Conservation (phyloP, 2,797 vertebrate genomes). For the Pseudopleuronectes americanus region DNA sequence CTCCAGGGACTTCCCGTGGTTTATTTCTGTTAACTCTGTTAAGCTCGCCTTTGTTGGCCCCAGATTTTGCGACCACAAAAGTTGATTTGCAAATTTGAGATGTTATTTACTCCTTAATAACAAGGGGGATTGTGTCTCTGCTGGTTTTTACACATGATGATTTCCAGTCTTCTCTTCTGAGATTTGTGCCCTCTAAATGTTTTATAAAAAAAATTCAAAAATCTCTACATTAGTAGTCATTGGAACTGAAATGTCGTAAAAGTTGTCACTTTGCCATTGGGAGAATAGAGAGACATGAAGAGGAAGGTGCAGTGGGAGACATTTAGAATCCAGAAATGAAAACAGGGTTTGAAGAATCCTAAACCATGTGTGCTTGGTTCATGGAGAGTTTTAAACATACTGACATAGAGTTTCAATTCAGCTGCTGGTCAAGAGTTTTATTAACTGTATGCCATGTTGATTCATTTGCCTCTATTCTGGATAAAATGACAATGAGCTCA, state of each 20-base stretch:
- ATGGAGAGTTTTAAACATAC: neutral
- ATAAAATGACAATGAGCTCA: too few species aligned
- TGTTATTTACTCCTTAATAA: slow-evolving; percentile 13
- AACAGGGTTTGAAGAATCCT: slow-evolving; percentile 12
- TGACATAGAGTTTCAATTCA: neutral
- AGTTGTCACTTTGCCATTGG: neutral
- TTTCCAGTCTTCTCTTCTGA: neutral
- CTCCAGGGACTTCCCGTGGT: slow-evolving; percentile 47
- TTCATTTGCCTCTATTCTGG: neutral
- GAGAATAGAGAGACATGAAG: neutral
- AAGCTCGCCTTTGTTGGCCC: slow-evolving; percentile 23
- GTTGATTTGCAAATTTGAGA: slow-evolving; percentile 16
- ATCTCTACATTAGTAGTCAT: neutral
- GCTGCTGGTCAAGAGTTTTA: neutral
- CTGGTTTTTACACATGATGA: neutral
- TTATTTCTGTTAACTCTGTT: slow-evolving; percentile 55
- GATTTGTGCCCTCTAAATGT: neutral
- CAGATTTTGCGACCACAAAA: slow-evolving; percentile 43
- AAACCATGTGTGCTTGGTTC: slow-evolving; percentile 22
- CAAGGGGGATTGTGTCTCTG: too few species aligned
- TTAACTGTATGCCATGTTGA: neutral
- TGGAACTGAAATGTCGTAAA: slow-evolving; percentile 5
- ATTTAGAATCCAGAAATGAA: slow-evolving; percentile 38
- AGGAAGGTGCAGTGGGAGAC: slow-evolving; percentile 1
- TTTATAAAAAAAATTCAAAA: too few species aligned